Evolutionary conservation across 1,140 invertebrate genomes (phyloP), one percentile per base, ranked within the genome.

Genomic region (Hylaeus volcanicus): DNA sequence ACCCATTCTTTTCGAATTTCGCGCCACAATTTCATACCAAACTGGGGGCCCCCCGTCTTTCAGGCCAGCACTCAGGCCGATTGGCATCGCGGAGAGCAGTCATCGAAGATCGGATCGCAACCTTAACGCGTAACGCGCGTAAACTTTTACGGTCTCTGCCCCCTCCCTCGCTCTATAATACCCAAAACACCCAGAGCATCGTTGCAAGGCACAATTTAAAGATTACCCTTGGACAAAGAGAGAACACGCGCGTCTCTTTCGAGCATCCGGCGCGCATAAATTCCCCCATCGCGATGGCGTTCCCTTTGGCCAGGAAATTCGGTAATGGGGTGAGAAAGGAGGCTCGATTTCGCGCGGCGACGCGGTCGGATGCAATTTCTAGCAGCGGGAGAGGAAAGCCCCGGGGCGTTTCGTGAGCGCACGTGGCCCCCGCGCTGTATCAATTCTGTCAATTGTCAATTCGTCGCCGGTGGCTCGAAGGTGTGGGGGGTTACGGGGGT

Each of bases 381-480:
- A 65, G 53, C 65, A 58, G 72, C 71, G 76, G 60, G 55, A 58
- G 56, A 58, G 55, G 8, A n/a, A 26, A 58, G 56, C 15, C 15
- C 56, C 79, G 64, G 64, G 76, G 74, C 74, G 74, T 75, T 75
- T 74, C 79, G 65, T 51, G 8, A 1, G 73, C 76, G 85, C 89
- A 90, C 89, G 89, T 90, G 90, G 83, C 89, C 85, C 89, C 84
- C 77, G 64, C 71, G 82, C 84, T 86, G 89, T 92, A 92, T 92
- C 91, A 92, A 91, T 92, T 92, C 88, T 92, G 91, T 91, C 92
- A 92, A 92, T 92, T 93, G 92, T 93, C 92, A 93, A 92, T 92
- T 92, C 91, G 82, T 87, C 88, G 86, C 65, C 45, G 63, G 53
- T 51, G 55, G 45, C 8, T 48, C 45, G 45, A 5, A 48, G 45